Evolutionary conservation across 2,113 vertebrate genomes (phyloP).

Genomic region (Oenanthe oenanthe): DNA sequence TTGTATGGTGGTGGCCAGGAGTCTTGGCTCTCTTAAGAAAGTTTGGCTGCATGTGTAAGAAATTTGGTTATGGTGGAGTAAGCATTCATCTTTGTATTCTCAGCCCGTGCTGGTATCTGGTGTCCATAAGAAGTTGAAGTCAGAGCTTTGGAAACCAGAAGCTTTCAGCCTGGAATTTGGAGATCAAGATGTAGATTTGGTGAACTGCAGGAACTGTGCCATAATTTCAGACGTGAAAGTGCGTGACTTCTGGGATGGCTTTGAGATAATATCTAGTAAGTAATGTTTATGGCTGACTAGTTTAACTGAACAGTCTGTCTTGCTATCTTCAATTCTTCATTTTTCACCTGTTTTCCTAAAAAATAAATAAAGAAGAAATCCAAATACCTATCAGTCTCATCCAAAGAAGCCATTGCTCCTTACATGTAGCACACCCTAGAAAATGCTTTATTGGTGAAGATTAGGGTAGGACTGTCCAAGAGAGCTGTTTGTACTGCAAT

Average conservation of each 20-base stretch:
- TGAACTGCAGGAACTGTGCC: constrained; percentile 97
- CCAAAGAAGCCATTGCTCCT: neutral
- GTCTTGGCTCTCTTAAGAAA: neutral
- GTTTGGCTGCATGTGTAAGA: constrained; percentile 47
- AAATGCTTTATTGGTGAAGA: neutral
- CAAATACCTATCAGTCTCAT: neutral
- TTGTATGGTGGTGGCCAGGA: constrained; percentile 1
- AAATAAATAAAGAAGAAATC: neutral
- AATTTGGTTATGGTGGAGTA: constrained; percentile 55
- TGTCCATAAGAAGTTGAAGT: constrained; percentile 93
- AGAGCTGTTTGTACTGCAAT: neutral
- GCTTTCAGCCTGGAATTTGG: constrained; percentile 98
- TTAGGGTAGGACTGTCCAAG: neutral
- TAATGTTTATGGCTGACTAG: constrained; percentile 51
- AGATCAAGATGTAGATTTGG: constrained; percentile 97
- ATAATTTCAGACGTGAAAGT: constrained; percentile 99
- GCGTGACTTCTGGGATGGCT: constrained; percentile 99
- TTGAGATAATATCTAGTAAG: constrained; percentile 93
- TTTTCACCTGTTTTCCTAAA: neutral
- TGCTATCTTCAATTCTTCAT: neutral
- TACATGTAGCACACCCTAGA: neutral
- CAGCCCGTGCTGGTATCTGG: constrained; percentile 98
- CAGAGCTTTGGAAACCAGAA: constrained; percentile 90
- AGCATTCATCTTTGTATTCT: constrained; percentile 69
- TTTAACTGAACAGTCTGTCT: constrained; percentile 44